A percentile compares a stretch with the other conserved stretches of the same genome.
Evolutionary conservation across 2,113 vertebrate species (phyloP).

Genomic region (Zosterops hypoxanthus): DNA sequence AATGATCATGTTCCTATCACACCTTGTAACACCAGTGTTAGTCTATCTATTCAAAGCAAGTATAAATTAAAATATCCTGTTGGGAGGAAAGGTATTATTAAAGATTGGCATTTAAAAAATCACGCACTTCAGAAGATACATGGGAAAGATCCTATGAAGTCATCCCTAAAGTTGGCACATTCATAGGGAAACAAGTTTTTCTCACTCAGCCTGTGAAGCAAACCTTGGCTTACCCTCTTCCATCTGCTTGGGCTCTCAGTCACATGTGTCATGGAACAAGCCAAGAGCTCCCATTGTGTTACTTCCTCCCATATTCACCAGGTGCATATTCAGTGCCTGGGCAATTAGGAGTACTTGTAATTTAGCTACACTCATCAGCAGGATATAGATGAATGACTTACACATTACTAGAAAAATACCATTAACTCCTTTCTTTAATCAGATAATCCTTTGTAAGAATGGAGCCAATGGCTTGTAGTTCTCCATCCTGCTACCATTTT

Average conservation of each 20-base stretch:
- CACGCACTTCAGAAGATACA: not conserved
- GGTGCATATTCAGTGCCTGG: not conserved
- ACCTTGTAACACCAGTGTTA: not conserved
- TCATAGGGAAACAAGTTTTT: not conserved
- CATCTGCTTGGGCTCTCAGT: not conserved
- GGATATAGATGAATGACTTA: not conserved
- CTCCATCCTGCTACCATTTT: not conserved
- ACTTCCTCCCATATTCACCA: not conserved
- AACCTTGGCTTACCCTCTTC: not conserved
- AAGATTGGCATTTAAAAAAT: not conserved
- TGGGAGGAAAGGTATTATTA: slow-evolving; percentile 26
- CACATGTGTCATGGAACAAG: not conserved
- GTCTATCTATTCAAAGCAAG: slow-evolving; percentile 44
- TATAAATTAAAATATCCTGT: slow-evolving; percentile 25
- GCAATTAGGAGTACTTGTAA: not conserved
- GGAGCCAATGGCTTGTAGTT: not conserved
- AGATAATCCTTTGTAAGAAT: not conserved
- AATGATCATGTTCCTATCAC: slow-evolving; percentile 29
- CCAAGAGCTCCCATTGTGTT: not conserved
- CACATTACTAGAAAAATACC: not conserved
- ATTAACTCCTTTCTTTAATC: not conserved
- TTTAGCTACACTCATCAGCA: not conserved
- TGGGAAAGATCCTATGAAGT: not conserved
- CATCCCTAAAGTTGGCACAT: not conserved
- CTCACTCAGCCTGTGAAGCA: not conserved